These are phyloP conservation scores for Anthophora plumipes DNA, from an alignment of 2,888 invertebrate genomes.

Conservation along the genomic window DNA sequence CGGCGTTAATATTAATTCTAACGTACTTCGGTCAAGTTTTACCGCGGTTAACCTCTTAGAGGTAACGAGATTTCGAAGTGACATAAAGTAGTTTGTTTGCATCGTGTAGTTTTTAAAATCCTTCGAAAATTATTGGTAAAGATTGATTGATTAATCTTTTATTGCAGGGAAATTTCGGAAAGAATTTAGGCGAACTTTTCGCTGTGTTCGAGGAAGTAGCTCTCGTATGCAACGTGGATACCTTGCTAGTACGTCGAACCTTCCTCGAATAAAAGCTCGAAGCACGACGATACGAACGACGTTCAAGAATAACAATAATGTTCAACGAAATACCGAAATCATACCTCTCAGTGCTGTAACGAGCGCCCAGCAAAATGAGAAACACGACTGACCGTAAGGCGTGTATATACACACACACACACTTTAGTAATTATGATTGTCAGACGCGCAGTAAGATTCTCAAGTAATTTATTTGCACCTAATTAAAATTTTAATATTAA, in stretches of 20 bases:
- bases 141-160: slow-evolving; percentile 15
- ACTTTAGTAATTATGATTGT: neutral
- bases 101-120: too few relatives aligned
- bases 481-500: slow-evolving; percentile 37
- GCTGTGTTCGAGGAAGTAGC: slow-evolving; percentile 68
- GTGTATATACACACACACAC: too few relatives aligned
- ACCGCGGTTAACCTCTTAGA: neutral
- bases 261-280: slow-evolving; percentile 54
- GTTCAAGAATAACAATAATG: slow-evolving; percentile 74
- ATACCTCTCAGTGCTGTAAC: slow-evolving; percentile 77
- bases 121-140: neutral
- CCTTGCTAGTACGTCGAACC: slow-evolving; percentile 69
- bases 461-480: slow-evolving; percentile 40
- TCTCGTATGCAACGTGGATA: slow-evolving; percentile 70
- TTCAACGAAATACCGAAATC: slow-evolving; percentile 78
- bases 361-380: slow-evolving; percentile 65
- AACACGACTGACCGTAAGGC: slow-evolving; percentile 49
- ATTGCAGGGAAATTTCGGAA: slow-evolving; percentile 85
- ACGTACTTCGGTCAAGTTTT: neutral
- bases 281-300: slow-evolving; percentile 69
- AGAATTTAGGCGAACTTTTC: slow-evolving; percentile 84
- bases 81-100: neutral
- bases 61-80: neutral
- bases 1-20: neutral
- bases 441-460: slow-evolving; percentile 7